phyloP scores from a whole-genome alignment of 2,113 vertebrate genomes.

The Mobula hypostoma region DNA sequence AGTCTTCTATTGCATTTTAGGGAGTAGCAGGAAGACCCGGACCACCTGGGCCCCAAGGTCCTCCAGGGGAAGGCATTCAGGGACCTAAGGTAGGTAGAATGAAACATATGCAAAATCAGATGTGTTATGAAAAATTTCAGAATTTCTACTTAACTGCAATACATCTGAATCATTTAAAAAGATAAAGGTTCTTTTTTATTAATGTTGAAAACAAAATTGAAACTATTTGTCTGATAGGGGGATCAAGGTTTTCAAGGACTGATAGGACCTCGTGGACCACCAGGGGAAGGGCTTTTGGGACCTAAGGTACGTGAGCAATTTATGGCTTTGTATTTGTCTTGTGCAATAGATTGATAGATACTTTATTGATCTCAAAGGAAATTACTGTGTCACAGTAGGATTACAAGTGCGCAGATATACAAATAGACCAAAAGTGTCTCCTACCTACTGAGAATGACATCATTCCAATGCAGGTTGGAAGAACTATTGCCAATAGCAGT shows the following conservation, averaged over 20 bases:
- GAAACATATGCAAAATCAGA: background rate
- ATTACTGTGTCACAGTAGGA: too few species aligned
- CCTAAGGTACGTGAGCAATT: constrained; percentile 61
- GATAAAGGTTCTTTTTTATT: background rate
- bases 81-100: constrained; percentile 67
- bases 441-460: background rate
- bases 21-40: constrained; percentile 68
- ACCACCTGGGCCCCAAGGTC: constrained; percentile 63
- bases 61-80: constrained; percentile 74
- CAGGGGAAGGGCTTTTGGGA: constrained; percentile 74
- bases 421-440: background rate
- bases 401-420: too few species aligned
- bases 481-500: too few species aligned
- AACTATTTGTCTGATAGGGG: constrained; percentile 56
- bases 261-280: constrained; percentile 71
- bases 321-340: background rate
- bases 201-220: constrained; percentile 2
- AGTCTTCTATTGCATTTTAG: constrained; percentile 48
- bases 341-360: background rate
- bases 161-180: background rate
- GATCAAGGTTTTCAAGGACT: constrained; percentile 75
- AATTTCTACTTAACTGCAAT: background rate
- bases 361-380: too few species aligned
- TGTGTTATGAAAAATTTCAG: background rate
- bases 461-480: background rate